Conservation (phyloP, 2,888 invertebrate species). For the Venusia cambrica region DNA sequence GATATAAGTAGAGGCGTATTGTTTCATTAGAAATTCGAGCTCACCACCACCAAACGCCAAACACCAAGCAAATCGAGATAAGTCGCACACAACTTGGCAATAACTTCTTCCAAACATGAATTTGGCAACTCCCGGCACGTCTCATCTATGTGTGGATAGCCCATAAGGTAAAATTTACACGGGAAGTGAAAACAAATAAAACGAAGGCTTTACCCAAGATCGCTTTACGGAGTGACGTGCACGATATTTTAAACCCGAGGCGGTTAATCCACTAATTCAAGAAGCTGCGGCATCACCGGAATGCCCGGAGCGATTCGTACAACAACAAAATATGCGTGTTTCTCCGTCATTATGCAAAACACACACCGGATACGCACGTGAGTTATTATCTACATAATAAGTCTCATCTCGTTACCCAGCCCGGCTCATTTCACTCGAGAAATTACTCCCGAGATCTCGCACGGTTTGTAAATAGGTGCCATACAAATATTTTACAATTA, state of each 20-base stretch:
- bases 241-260: constrained; percentile 40
- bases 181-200: constrained; percentile 15
- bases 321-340: constrained; percentile 48
- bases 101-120: no score
- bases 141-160: no score
- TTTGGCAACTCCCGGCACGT: no score
- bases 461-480: constrained; percentile 32
- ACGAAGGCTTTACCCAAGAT: constrained; percentile 11
- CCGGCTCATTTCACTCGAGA: constrained; percentile 35
- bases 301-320: constrained; percentile 43
- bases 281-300: constrained; percentile 37
- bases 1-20: no score
- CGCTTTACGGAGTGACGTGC: constrained; percentile 33
- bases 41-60: no score
- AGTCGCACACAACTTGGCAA: no score
- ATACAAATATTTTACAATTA: constrained; percentile 56
- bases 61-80: no score
- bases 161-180: constrained; percentile 4
- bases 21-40: no score
- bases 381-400: constrained; percentile 58
- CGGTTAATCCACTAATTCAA: constrained; percentile 43
- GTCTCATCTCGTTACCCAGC: constrained; percentile 49
- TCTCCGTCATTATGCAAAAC: constrained; percentile 61
- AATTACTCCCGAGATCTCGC: constrained; percentile 39
- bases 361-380: constrained; percentile 57